Evolutionary conservation across 2,888 invertebrate genomes (phyloP).

Genomic region (Harpagoxenus sublaevis): DNA sequence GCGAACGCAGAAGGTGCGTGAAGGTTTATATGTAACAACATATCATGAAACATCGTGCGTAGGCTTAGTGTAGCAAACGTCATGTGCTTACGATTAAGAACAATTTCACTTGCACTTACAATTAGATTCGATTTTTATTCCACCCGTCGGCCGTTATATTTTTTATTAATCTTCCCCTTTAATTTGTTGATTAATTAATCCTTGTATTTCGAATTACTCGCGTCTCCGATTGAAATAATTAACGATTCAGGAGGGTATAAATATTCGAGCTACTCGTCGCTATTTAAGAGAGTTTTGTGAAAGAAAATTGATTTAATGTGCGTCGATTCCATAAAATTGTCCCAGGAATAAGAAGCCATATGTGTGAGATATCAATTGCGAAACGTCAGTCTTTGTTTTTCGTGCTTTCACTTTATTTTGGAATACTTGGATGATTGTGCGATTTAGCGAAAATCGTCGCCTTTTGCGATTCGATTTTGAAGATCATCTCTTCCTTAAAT

Average conservation of each 20-base stretch:
- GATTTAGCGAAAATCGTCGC: neutral
- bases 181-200: neutral
- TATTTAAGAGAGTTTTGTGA: neutral
- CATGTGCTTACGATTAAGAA: conserved; percentile 44
- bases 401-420: neutral
- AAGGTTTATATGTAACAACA: conserved; percentile 41
- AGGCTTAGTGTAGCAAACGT: conserved; percentile 33
- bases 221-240: neutral
- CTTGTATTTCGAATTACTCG: neutral
- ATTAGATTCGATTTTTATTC: conserved; percentile 20
- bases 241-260: neutral
- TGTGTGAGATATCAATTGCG: neutral
- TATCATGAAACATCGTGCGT: conserved; percentile 48
- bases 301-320: neutral
- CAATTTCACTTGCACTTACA: conserved; percentile 45
- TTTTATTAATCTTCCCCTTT: neutral
- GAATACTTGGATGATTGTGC: neutral
- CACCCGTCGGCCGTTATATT: neutral
- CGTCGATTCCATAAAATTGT: neutral
- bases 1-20: neutral
- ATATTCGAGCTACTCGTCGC: neutral
- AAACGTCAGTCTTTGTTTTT: neutral
- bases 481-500: neutral
- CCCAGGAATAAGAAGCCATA: neutral
- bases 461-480: neutral